These are phyloP conservation scores for Lasiommata megera DNA, from an alignment of 2,888 invertebrate genomes.

Conservation along the genomic window DNA sequence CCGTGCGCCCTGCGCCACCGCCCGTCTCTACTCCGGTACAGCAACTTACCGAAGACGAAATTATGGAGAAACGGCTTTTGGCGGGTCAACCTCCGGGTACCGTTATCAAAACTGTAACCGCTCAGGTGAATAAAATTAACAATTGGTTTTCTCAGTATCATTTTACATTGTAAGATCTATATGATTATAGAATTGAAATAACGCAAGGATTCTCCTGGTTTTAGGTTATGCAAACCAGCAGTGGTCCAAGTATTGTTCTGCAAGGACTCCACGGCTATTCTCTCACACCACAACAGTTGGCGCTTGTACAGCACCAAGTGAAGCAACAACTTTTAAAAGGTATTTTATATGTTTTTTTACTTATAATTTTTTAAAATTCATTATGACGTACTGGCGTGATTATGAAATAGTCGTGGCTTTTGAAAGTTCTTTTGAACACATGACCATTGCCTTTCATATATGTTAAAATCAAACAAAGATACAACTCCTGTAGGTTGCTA, in stretches of 20 bases:
- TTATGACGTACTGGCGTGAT: too few relatives aligned
- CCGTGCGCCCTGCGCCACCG: slow-evolving; percentile 37
- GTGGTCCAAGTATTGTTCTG: slow-evolving; percentile 92
- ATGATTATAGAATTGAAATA: background rate
- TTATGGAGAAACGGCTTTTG: slow-evolving; percentile 86
- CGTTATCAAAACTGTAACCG: slow-evolving; percentile 92
- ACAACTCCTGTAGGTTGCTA: background rate
- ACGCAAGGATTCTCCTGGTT: slow-evolving; percentile 24
- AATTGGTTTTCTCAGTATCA: background rate
- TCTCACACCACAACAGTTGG: slow-evolving; percentile 90
- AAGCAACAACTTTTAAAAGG: slow-evolving; percentile 94
- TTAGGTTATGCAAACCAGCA: slow-evolving; percentile 89
- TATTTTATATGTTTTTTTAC: slow-evolving; percentile 49
- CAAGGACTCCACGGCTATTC: slow-evolving; percentile 92
- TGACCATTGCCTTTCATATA: too few relatives aligned
- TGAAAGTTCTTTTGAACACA: too few relatives aligned
- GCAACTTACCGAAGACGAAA: slow-evolving; percentile 70
- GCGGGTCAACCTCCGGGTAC: slow-evolving; percentile 92
- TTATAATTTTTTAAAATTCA: too few relatives aligned
- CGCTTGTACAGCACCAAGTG: slow-evolving; percentile 92
- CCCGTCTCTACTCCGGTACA: slow-evolving; percentile 39
- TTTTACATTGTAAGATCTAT: background rate
- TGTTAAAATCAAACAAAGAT: too few relatives aligned
- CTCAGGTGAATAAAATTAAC: slow-evolving; percentile 76
- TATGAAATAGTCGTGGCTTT: too few relatives aligned